Evolutionary conservation across 2,113 vertebrate species (phyloP).

Genomic region (Mirza zaza): DNA sequence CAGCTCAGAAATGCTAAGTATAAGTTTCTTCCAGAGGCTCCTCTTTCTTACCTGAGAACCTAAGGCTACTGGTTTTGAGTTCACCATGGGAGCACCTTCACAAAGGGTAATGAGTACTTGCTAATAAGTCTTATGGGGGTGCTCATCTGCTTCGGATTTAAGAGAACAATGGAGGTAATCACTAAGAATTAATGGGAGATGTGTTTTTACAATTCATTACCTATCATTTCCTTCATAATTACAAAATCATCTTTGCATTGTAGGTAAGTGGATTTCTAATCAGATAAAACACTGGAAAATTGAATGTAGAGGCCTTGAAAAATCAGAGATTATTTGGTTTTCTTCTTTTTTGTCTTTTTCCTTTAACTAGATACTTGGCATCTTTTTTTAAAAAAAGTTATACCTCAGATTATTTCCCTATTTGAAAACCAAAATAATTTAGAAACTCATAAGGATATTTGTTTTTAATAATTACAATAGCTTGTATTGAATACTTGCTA

Average conservation of each 20-base stretch:
- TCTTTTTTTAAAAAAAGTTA: background rate
- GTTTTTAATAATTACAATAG: background rate
- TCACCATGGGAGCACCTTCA: background rate
- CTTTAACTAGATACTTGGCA: background rate
- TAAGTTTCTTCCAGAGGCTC: background rate
- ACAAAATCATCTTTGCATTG: background rate
- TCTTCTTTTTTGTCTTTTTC: background rate
- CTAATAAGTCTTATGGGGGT: background rate
- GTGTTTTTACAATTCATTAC: background rate
- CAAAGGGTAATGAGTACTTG: background rate
- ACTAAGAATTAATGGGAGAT: background rate
- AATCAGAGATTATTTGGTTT: background rate
- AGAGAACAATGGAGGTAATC: background rate
- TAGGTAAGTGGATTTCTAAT: background rate
- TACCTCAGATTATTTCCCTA: background rate
- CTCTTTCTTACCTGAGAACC: background rate
- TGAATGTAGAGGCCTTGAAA: background rate
- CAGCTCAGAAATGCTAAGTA: background rate
- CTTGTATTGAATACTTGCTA: background rate
- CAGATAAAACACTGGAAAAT: background rate
- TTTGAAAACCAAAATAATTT: background rate
- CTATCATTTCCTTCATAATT: constrained; percentile 27
- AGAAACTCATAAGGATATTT: background rate
- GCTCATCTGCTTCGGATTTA: background rate
- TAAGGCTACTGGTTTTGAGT: background rate